Conservation (phyloP, 2,797 vertebrate genomes). For the Catostomus latipinnis region DNA sequence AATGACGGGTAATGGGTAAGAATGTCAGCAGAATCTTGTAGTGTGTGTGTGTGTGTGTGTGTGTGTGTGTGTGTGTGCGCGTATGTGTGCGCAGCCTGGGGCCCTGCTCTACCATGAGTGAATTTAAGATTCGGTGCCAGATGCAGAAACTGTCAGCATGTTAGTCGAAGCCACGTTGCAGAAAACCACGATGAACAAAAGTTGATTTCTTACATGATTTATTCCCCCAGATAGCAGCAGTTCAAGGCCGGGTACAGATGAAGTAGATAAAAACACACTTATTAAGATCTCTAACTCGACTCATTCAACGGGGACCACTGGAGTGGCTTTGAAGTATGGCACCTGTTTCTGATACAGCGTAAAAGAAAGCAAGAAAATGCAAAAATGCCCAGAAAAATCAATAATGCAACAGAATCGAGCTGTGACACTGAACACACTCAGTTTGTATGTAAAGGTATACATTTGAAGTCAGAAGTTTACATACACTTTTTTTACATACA, state of each 20-base stretch:
- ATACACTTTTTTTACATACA: neutral
- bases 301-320: constrained; percentile 37
- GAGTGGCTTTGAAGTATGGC: constrained; percentile 26
- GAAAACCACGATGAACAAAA: constrained; percentile 50
- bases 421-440: constrained; percentile 16
- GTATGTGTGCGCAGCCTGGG: constrained; percentile 40
- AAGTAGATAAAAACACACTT: constrained; percentile 51
- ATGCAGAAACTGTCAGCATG: constrained; percentile 55
- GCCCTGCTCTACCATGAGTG: constrained; percentile 46
- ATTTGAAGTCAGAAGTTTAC: neutral
- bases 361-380: constrained; percentile 20
- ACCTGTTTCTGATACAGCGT: constrained; percentile 55
- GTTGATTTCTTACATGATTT: constrained; percentile 51
- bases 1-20: constrained; percentile 69
- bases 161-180: constrained; percentile 48
- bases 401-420: neutral
- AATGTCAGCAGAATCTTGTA: constrained; percentile 64
- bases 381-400: constrained; percentile 25
- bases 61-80: constrained; percentile 42
- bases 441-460: neutral
- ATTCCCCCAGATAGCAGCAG: constrained; percentile 38
- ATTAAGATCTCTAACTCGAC: constrained; percentile 44
- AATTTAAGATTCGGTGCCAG: constrained; percentile 61
- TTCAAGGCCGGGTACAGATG: constrained; percentile 45
- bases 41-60: neutral